Evolutionary conservation across 2,888 invertebrate species (phyloP), one percentile per base, ranked within the genome.

Genomic region (Euphydryas editha): DNA sequence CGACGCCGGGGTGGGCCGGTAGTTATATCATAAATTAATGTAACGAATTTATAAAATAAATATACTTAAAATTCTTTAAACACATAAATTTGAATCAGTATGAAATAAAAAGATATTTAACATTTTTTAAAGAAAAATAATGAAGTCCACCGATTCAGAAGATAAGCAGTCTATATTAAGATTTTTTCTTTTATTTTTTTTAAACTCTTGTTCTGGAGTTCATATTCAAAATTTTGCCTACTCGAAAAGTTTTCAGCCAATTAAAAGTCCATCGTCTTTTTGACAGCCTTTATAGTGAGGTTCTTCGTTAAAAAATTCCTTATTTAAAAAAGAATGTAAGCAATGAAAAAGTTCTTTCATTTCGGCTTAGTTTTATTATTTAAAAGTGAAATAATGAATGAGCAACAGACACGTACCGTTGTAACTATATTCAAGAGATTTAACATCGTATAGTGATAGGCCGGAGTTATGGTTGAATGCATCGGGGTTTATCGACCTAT

Each of bases 401-500:
- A 17, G 51, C 36, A 30, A 57, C 49, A 62, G 60, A 51, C n/a
- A 54, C n/a, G 42, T 42, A 42, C 58, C 55, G 60, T 56, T 58
- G 49, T 54, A 44, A 60, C 58, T 21, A 51, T 51, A 58, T 60
- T 49, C 20, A 61, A 58, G 49, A 69, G 59, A 64, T 62, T 67
- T 62, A 42, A 57, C 13, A 59, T 62, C 59, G 30, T 63, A 47
- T 24, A 71, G 71, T 71, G 72, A 75, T 75, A 72, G 73, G 65
- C 71, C 75, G 73, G 73, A 75, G 70, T 61, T 70, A 74, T 74
- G 80, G 78, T 78, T 89, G 81, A 88, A 84, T 87, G 87, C 87
- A 80, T 85, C 81, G 72, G 80, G 84, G 91, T 85, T 86, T 83
- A 82, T 84, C 79, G 89, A 89, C 88, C 90, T 79, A 77, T 79